Conservation (phyloP, 2,888 invertebrate species). For the Euphydryas editha region DNA sequence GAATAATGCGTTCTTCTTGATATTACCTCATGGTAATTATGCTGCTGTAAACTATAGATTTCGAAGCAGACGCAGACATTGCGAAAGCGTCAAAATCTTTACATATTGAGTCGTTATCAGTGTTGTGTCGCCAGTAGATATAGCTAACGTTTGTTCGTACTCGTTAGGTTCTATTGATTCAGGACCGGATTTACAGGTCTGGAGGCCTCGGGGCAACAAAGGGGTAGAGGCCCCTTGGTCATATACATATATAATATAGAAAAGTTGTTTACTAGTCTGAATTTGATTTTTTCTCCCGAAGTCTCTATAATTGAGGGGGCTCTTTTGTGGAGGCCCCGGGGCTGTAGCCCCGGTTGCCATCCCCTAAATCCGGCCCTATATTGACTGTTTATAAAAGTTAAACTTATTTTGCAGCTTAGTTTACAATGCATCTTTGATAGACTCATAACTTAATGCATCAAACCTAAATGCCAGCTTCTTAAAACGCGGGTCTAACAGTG, state of each 20-base stretch:
- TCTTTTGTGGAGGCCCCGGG: no score
- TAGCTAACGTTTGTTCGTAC: slow-evolving; percentile 38
- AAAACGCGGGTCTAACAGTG: slow-evolving; percentile 43
- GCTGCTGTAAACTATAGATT: slow-evolving; percentile 42
- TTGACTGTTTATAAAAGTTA: slow-evolving; percentile 39
- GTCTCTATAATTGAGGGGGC: no score
- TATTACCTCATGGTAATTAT: slow-evolving; percentile 43
- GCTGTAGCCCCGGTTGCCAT: no score
- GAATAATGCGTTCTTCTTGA: slow-evolving; percentile 44
- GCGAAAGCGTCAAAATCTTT: slow-evolving; percentile 41
- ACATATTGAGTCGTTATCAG: slow-evolving; percentile 37
- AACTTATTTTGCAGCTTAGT: slow-evolving; percentile 45
- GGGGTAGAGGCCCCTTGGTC: no score
- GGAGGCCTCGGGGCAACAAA: no score
- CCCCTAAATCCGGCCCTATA: no score
- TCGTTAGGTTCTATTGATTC: slow-evolving; percentile 33
- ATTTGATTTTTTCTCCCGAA: no score
- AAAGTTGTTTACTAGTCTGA: no score
- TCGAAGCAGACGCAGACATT: slow-evolving; percentile 39
- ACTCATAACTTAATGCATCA: slow-evolving; percentile 34
- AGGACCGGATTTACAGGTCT: no score
- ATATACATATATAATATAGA: no score
- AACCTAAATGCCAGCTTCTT: slow-evolving; percentile 45
- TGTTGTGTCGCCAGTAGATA: slow-evolving; percentile 37
- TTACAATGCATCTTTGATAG: slow-evolving; percentile 39